Percentiles rank a stretch among this genome's conserved stretches.
Evolutionary conservation across 2,888 invertebrate species (phyloP).

Genomic region (Schrankia costaestrigalis): DNA sequence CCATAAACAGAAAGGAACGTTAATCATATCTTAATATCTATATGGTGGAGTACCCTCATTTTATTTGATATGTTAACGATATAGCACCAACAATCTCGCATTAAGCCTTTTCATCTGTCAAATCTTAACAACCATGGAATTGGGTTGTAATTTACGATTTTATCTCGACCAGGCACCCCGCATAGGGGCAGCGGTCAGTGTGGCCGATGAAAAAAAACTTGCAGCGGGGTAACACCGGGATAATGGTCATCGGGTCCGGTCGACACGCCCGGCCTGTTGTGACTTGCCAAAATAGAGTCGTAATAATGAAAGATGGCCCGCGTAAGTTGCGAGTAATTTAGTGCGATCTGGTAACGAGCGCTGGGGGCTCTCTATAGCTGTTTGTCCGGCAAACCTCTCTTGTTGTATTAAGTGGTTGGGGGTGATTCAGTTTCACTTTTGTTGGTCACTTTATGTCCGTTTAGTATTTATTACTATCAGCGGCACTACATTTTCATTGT

Average conservation of each 20-base stretch:
- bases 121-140: conserved; percentile 75
- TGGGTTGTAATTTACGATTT: conserved; percentile 81
- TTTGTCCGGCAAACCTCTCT: conserved; percentile 58
- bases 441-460: conserved; percentile 64
- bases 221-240: conserved; percentile 55
- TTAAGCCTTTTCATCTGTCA: conserved; percentile 80
- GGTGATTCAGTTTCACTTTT: conserved; percentile 72
- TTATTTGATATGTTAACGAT: conserved; percentile 73
- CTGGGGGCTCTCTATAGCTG: conserved; percentile 49
- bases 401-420: conserved; percentile 51
- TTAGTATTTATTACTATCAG: conserved; percentile 57
- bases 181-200: conserved; percentile 75
- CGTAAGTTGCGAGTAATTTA: conserved; percentile 72
- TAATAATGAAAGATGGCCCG: conserved; percentile 76
- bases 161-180: conserved; percentile 70
- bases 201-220: conserved; percentile 63
- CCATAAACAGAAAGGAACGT: conserved; percentile 47
- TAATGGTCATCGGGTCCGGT: conserved; percentile 64
- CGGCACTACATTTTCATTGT: conserved; percentile 51
- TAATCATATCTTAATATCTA: conserved; percentile 63
- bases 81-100: conserved; percentile 62
- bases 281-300: conserved; percentile 78
- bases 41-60: conserved; percentile 64
- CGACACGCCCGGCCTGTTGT: conserved; percentile 70
- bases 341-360: conserved; percentile 62